Base-by-base conservation (phyloP, 1,140 invertebrate genomes). In the Orchestia grillus region DNA sequence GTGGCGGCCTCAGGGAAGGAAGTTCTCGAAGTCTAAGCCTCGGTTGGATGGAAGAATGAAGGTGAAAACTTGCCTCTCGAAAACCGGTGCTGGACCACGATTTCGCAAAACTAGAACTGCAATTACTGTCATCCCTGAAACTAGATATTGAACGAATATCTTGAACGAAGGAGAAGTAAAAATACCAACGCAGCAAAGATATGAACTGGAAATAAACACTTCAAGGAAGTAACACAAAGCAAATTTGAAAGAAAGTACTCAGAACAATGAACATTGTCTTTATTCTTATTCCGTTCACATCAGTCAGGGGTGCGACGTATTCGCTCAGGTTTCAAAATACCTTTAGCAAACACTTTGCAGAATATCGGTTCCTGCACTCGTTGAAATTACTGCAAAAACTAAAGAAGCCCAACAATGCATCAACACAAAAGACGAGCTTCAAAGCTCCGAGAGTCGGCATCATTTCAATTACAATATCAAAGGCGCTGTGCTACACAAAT, bases 21-120 rank as follows among this genome's bases (percentile, higher is more conserved):
- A 90, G 88, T 90, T 90, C 88, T 90, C 43, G 28, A 44, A 90
- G 43, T 90, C 88, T 77, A 77, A 77, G 62, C 62, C 62, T 77
- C 62, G 11, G 62, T 15, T 77, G 11, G 62, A 77, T 77, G 62
- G 62, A 77, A 36, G 28, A 36, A 77, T 28, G 62, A 8, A 77
- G 62, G 62, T 28, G 62, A 77, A 28, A 77, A 15, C 62, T 77
- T 77, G 62, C 62, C 15, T 77, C 62, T 77, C 36, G 62, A 77
- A 77, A 77, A 77, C 62, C 62, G 3, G 62, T 1, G 62, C 62
- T 77, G 15, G 28, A 77, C 62, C 28, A 28, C 62, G 36, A 77
- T 77, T 77, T 77, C 36, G 11, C 11, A 15, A 23, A 77, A 77
- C 11, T 23, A 23, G 28, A 77, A 77, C 28, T 77, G 28, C 36